Base-by-base conservation (phyloP, 1,140 invertebrate species). In the Reticulitermes speratus region DNA sequence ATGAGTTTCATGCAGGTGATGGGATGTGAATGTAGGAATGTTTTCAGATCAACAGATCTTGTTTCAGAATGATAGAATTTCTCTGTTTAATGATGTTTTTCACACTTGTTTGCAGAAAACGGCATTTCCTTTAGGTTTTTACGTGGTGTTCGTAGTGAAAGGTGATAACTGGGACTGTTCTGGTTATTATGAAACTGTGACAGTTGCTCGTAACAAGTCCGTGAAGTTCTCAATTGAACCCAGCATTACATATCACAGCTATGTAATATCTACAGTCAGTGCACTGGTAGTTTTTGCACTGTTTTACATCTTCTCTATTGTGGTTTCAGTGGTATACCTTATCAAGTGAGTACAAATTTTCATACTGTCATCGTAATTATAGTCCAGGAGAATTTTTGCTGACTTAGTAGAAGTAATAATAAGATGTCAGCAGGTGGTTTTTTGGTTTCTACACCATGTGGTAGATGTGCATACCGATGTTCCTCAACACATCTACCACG, bases 91-190 rank as follows among this genome's bases (percentile, higher is more conserved):
- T 55, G 11, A 21, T 32, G 84, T 11, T n/a, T 52, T 84, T 30
- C 52, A 52, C 52, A 52, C 59, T 85, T 85, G 87, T 87, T 92
- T 92, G 6, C 89, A 96, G 95, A 93, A 93, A 93, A 91, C 92
- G 84, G 92, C 93, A 86, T 96, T 95, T 90, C 95, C 95, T 2
- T 87, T 92, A 83, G 96, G 96, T 19, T 96, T 97, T 90, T 97
- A 96, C 90, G 93, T 97, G 81, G 96, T 97, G 3, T 93, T 97
- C 88, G 95, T 97, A 30, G 94, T 96, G 85, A 96, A 97, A 91
- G 93, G 94, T 0, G 94, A 95, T 84, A 96, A 97, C 88, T 92
- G 91, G 2, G 94, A 95, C 86, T 97, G 97, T 89, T 91, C 91
- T 81, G 93, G 92, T 89, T 19, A 88, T 89, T 21, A 88, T 84